Percentiles rank a stretch among this genome's conserved stretches.
Evolutionary conservation across 2,797 vertebrate species (phyloP).

Genomic region (Galaxias olidus): DNA sequence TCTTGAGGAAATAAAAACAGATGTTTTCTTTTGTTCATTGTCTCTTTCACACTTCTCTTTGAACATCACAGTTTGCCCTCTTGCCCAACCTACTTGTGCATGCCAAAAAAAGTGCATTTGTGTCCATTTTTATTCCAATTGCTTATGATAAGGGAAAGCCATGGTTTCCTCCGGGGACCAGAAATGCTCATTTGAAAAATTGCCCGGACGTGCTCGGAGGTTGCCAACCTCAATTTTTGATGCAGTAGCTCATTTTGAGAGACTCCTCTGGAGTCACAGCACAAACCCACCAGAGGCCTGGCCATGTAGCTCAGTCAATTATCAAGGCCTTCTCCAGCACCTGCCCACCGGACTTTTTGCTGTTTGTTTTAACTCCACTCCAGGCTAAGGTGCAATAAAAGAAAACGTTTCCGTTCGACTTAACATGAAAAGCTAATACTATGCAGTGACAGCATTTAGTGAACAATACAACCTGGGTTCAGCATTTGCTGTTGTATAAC

Average conservation of each 20-base stretch:
- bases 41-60: conserved; percentile 49
- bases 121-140: conserved; percentile 69
- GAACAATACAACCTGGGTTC: too few relatives aligned
- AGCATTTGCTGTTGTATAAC: too few relatives aligned
- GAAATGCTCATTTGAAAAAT: conserved; percentile 76
- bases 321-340: conserved; percentile 60
- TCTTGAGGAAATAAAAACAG: conserved; percentile 45
- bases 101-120: conserved; percentile 51
- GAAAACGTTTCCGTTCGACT: conserved; percentile 34
- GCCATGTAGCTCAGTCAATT: conserved; percentile 66
- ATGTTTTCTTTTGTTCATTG: conserved; percentile 48
- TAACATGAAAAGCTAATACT: conserved; percentile 16
- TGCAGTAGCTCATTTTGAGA: conserved; percentile 73
- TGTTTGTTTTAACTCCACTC: conserved; percentile 36
- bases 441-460: too few relatives aligned
- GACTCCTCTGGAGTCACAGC: conserved; percentile 54
- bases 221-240: conserved; percentile 78
- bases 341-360: conserved; percentile 54
- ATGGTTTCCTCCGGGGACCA: conserved; percentile 59
- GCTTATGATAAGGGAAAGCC: conserved; percentile 61
- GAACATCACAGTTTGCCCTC: conserved; percentile 65
- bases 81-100: conserved; percentile 61
- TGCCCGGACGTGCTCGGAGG: conserved; percentile 65
- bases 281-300: conserved; percentile 54
- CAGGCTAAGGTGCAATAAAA: conserved; percentile 59